Conservation (phyloP, 2,113 vertebrate genomes). For the Excalfactoria chinensis region DNA sequence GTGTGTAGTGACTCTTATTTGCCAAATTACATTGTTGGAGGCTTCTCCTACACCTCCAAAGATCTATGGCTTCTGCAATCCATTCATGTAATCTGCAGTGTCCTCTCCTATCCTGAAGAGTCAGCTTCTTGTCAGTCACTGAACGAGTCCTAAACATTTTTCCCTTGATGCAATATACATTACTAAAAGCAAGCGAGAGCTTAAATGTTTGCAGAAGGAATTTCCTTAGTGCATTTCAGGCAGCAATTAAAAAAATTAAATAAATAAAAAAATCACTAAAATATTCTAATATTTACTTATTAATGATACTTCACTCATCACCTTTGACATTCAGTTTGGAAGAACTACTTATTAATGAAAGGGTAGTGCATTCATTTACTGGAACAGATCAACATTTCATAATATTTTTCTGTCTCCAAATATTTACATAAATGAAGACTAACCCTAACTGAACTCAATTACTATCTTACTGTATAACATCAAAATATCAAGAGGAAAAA, state of each 20-base stretch:
- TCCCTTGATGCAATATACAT: not conserved
- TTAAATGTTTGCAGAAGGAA: not conserved
- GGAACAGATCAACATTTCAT: slow-evolving; percentile 46
- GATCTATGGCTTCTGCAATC: not conserved
- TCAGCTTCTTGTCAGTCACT: not conserved
- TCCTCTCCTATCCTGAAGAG: not conserved
- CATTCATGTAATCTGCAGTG: not conserved
- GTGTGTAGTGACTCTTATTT: not conserved
- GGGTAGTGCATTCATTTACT: slow-evolving; percentile 30
- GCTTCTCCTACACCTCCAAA: not conserved
- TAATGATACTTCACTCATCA: not conserved
- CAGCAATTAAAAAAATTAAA: not conserved
- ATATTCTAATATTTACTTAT: not conserved
- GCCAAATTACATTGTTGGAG: not conserved
- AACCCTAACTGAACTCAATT: slow-evolving; percentile 51
- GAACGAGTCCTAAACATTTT: not conserved
- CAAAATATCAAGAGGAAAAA: slow-evolving; percentile 49
- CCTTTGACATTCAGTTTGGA: slow-evolving; percentile 33
- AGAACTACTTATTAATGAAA: slow-evolving; percentile 47
- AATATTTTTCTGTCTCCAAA: slow-evolving; percentile 62
- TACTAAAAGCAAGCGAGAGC: not conserved
- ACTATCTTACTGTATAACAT: slow-evolving; percentile 57
- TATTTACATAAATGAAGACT: slow-evolving; percentile 68
- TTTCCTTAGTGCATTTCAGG: not conserved
- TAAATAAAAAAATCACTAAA: not conserved